Evolutionary conservation across 2,797 vertebrate species (phyloP), one percentile per base, ranked within the genome.

Genomic region (Mionectes olivaceus): DNA sequence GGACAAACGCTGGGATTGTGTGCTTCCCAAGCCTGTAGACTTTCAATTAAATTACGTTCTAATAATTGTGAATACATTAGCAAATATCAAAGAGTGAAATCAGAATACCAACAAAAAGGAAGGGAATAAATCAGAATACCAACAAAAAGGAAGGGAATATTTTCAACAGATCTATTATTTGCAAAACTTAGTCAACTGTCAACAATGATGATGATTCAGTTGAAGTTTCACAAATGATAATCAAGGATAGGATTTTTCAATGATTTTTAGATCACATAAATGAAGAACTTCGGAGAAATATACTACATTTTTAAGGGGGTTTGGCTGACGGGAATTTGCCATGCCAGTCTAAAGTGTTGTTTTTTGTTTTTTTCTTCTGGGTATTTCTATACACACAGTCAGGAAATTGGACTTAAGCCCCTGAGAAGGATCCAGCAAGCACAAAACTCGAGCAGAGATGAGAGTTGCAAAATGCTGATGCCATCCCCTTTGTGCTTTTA

Each of bases 21-120:
- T 64, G 64, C 30, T 91, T 97, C 68, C 68, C 30, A 78, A 65
- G 82, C 78, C 50, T 56, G 44, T 9, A 92, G 89, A 79, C 63
- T 88, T 89, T 30, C 80, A 93, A 76, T 88, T 92, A 92, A 95
- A 91, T 92, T 78, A 92, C 79, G 67, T 88, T 83, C 82, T 92
- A 94, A 92, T 88, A 93, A 90, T 53, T 83, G 32, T 78, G 90
- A 96, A 92, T 91, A 92, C 39, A 90, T 96, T 90, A 88, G 44
- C 47, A 95, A 93, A 82, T 94, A 94, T 79, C 94, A 90, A 89
- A 87, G 82, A 69, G 10, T 49, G 39, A 69, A 92, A 90, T 59
- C 82, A 86, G 56, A 90, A 90, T 43, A 53, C 9, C 73, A 67
- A 76, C 61, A 86, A 75, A 96, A 87, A 83, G 41, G 28, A 90